A percentile compares a stretch with the other conserved stretches of the same genome.
phyloP scores from a whole-genome alignment of 1,140 invertebrate species.

The Antheraea pernyi region DNA sequence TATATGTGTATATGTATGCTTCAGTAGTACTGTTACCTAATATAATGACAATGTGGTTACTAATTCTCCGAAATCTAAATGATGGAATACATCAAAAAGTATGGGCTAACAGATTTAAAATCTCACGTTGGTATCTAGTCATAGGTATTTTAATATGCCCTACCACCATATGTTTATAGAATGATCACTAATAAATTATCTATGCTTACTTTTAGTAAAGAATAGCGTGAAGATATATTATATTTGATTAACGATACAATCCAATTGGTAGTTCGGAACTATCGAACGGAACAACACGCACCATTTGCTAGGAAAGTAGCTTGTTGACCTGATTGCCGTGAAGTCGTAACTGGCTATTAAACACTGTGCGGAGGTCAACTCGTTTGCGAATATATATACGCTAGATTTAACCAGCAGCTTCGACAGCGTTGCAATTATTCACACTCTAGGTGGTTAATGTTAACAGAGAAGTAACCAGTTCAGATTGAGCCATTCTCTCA shows the following conservation, averaged over 20 bases:
- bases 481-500: too few relatives aligned
- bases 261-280: conserved; percentile 1
- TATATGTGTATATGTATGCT: too few relatives aligned
- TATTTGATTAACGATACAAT: conserved; percentile 2
- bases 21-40: too few relatives aligned
- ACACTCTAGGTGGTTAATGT: not conserved
- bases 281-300: conserved; percentile 11
- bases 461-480: too few relatives aligned
- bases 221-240: conserved; percentile 1
- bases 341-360: conserved; percentile 3
- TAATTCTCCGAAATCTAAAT: too few relatives aligned
- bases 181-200: not conserved
- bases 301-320: conserved; percentile 7
- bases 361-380: not conserved
- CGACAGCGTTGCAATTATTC: not conserved
- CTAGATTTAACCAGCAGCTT: not conserved
- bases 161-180: not conserved
- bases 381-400: not conserved
- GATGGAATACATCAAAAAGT: too few relatives aligned
- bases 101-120: too few relatives aligned
- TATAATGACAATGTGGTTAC: too few relatives aligned
- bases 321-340: conserved; percentile 5
- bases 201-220: not conserved
- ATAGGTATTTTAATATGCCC: too few relatives aligned
- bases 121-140: too few relatives aligned